Conservation (phyloP, 2,797 vertebrate genomes). For the Sebastes cheni region DNA sequence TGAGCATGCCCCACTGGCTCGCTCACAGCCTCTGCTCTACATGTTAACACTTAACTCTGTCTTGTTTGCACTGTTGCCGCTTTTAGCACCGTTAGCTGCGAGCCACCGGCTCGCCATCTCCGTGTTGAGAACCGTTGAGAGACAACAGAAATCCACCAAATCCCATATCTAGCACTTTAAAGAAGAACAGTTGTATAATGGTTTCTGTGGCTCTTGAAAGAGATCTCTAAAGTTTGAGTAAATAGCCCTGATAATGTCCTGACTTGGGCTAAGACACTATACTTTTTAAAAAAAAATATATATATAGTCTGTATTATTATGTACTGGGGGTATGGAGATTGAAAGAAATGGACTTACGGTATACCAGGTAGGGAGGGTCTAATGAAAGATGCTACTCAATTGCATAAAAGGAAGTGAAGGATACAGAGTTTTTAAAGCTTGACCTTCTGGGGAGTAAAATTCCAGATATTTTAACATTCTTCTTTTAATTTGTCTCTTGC, state of each 20-base stretch:
- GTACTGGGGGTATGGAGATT: neutral
- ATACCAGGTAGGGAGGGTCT: neutral
- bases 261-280: too few species aligned
- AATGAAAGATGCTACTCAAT: neutral
- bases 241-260: neutral
- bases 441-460: too few species aligned
- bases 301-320: neutral
- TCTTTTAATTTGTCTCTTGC: neutral
- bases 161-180: too few species aligned
- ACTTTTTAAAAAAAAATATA: too few species aligned
- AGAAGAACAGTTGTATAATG: neutral
- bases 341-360: neutral
- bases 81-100: too few species aligned
- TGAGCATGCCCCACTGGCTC: too few species aligned
- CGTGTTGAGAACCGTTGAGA: too few species aligned
- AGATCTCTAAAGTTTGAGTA: neutral
- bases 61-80: too few species aligned
- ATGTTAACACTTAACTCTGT: too few species aligned
- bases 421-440: neutral
- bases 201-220: neutral
- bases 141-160: too few species aligned
- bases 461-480: neutral
- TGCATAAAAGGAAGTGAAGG: neutral
- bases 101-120: too few species aligned
- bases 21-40: too few species aligned